Conservation (phyloP, 2,113 vertebrate genomes). For the Lagopus leucura region DNA sequence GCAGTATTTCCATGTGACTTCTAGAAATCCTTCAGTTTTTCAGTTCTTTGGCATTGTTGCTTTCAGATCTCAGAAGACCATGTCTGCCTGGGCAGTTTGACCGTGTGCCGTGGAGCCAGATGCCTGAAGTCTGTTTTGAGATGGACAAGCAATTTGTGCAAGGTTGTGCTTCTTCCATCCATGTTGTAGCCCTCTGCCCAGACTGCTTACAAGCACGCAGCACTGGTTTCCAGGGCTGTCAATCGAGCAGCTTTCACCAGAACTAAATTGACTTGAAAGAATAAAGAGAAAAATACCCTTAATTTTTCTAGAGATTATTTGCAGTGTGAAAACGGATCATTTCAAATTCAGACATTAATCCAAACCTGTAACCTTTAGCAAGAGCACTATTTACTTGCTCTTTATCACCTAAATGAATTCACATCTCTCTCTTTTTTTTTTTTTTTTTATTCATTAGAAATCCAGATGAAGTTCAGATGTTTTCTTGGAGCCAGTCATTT, state of each 20-base stretch:
- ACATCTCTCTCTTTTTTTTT: neutral
- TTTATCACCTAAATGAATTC: constrained; percentile 5
- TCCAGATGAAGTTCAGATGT: constrained; percentile 49
- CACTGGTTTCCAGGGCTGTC: constrained; percentile 15
- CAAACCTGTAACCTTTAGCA: constrained; percentile 37
- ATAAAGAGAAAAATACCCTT: constrained; percentile 1
- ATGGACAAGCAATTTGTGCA: neutral
- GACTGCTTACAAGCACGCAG: neutral
- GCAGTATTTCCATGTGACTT: neutral
- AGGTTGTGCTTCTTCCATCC: neutral
- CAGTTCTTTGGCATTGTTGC: accelerated
- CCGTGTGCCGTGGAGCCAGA: neutral
- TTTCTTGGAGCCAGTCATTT: constrained; percentile 31
- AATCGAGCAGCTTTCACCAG: constrained; percentile 33
- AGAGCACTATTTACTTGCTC: constrained; percentile 8
- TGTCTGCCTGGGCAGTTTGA: neutral
- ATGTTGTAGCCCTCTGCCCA: neutral
- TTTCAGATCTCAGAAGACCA: neutral
- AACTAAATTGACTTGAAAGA: constrained; percentile 43
- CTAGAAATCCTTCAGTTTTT: neutral
- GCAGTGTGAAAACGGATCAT: constrained; percentile 1
- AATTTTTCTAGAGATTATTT: constrained; percentile 48
- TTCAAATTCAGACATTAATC: constrained; percentile 37
- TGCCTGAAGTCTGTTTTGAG: neutral
- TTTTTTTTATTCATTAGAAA: neutral